Evolutionary conservation across 2,113 vertebrate genomes (phyloP), one percentile per base, ranked within the genome.

Genomic region (Irena cyanogastra): DNA sequence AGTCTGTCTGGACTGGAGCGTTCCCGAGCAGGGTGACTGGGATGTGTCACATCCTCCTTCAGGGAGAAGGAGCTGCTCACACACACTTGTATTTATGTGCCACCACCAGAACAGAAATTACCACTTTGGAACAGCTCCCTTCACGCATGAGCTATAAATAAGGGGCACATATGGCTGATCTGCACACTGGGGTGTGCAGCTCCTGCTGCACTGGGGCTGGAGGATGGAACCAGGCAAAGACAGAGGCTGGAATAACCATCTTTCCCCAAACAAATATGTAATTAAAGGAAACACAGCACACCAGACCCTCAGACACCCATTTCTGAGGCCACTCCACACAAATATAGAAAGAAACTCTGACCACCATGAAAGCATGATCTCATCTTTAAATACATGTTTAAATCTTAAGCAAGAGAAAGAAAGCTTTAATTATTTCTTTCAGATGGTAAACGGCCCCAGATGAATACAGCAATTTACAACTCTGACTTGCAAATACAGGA

Each of bases 371-470:
- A 78, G 68, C 35, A 92, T 94, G 96, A 95, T 76, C 92, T 97
- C 96, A 95, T 93, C 89, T 95, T 83, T 96, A 96, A 97, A 80
- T 72, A 89, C 65, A 93, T 3, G 9, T 78, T 95, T 86, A 81
- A 74, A 85, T 76, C 87, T 83, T 68, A 56, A 86, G 91, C 78
- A 70, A 86, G 59, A 70, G 71, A 92, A 89, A 81, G 66, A 9
- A 84, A 91, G 95, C 83, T 96, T 91, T 87, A 91, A 94, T 96
- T 94, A 96, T 65, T 94, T 93, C 95, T 90, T 93, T 95, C 92
- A 87, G 76, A 91, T 39, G 69, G 95, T 57, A 88, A 95, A 84
- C 20, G 75, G 83, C 91, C 82, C 27, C 53, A 72, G 75, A 56
- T 16, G 45, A 93, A 91, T 30, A 63, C 91, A 87, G 88, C 59